Evolutionary conservation across 1,140 invertebrate species (phyloP), one percentile per base, ranked within the genome.

Genomic region (Drosophila nebulosa): DNA sequence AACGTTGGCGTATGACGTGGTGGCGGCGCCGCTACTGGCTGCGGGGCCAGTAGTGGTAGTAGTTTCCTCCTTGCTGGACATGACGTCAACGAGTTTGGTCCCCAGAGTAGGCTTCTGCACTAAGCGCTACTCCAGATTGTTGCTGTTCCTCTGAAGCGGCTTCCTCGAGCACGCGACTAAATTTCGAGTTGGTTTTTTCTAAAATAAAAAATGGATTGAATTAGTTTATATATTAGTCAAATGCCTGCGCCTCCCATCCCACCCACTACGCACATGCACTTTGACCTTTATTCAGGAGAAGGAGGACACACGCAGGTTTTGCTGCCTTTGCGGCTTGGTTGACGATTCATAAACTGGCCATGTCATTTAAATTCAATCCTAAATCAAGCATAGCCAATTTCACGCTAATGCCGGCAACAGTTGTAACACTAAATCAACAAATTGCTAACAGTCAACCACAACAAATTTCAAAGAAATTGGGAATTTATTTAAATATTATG

Each of bases 41-140:
- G 60, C 35, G 7, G 51, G 26, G 46, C 65, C 64, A 12, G 65
- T 32, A 26, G 58, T 52, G 46, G 64, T 69, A 32, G 32, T 46
- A 30, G 55, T 79, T 63, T 89, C 90, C 67, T 90, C 90, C 79
- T 90, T 79, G 89, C 76, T 88, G 86, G 84, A 86, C 90, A 91
- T 84, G 56, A 64, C 39, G 16, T 46, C 39, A 30, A 30, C 27
- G 39, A 46, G 39, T 46, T 16, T 56, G 56, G 55, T 75, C 71
- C 69, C 75, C 69, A 77, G 83, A 88, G 83, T 88, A 70, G 84
- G 64, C 79, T 55, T 55, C 14, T 81, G 74, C 70, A 66, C 30
- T 56, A 64, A 61, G 62, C 61, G 26, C 76, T 79, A 79, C 76
- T 79, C 76, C 76, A 79, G 76, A 72, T 78, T 69, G 65, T 69